These are phyloP conservation scores for Daktulosphaira vitifoliae DNA, from an alignment of 1,140 invertebrate species.

Conservation along the genomic window DNA sequence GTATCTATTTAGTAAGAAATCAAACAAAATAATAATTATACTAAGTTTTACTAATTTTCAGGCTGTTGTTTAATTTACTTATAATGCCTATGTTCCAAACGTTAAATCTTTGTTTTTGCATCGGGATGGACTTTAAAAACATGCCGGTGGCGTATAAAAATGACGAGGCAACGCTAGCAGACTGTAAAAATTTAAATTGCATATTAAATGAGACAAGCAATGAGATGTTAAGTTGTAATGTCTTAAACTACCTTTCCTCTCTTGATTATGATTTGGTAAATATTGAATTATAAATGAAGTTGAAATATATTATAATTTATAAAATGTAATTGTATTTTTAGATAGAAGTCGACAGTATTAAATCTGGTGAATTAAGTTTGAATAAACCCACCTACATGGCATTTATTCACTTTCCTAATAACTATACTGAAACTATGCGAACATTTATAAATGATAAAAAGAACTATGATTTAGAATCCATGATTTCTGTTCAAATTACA, in stretches of 20 bases:
- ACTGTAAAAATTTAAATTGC: conserved; percentile 6
- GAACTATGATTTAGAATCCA: background rate
- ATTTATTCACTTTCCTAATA: conserved; percentile 16
- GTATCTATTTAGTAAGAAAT: background rate
- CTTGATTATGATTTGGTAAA: conserved; percentile 5
- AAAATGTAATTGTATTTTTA: background rate
- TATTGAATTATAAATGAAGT: background rate
- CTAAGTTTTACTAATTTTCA: too few relatives aligned
- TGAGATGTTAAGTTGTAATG: background rate
- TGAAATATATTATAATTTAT: background rate
- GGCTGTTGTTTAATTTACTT: conserved; percentile 1
- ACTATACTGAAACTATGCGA: background rate
- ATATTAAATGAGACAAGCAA: background rate
- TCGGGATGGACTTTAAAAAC: background rate
- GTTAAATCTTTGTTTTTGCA: background rate
- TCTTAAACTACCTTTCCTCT: conserved; percentile 2
- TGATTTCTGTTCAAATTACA: background rate
- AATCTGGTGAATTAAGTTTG: background rate
- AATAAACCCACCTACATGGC: background rate
- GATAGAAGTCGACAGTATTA: background rate
- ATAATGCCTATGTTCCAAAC: conserved; percentile 1
- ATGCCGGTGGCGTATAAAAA: conserved; percentile 20
- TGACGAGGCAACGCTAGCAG: background rate
- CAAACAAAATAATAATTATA: too few relatives aligned
- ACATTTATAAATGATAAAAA: background rate